Base-by-base conservation (phyloP, 2,113 vertebrate genomes). In the Mohoua ochrocephala region DNA sequence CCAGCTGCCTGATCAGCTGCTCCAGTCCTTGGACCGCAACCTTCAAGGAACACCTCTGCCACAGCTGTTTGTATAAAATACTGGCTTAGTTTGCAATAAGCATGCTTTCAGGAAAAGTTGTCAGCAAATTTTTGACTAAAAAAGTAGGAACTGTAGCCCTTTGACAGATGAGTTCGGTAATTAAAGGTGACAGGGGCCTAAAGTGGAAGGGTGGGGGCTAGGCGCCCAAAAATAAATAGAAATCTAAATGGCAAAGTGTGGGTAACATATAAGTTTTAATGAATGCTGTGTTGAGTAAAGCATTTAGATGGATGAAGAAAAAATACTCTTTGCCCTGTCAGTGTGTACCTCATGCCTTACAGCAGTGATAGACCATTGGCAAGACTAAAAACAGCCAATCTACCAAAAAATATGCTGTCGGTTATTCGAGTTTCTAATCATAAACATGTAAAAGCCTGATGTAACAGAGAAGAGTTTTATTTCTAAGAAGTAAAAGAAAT, bases 151-250 rank as follows among this genome's bases (percentile, higher is more conserved):
- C 23, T 24, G 17, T 24, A 84, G 39, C 33, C 35, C 12, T 92
- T 65, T 96, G 61, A 93, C 63, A 79, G 89, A 87, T 70, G 33
- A 95, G 15, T 23, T 77, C 24, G 11, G 26, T 89, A 94, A 97
- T 94, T 86, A 95, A 90, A 94, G 50, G 61, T 39, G 77, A 16
- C 57, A 94, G 49, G n/a, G 15, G 8, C 42, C 47, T 83, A 76
- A 78, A 63, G 39, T 50, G 87, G 53, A 69, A 56, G n/a, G 19
- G 28, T 79, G 39, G 44, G 18, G 22, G 20, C 19, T 83, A 94
- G 92, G 19, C 54, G 24, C 27, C 77, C 91, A 79, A 94, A 93
- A 89, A 53, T 88, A 89, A 91, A 80, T 74, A 82, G 50, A 94
- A 92, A 59, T 57, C 42, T 47, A 69, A 84, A 74, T 63, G 67